These are phyloP conservation scores for Equus quagga DNA, from an alignment of 2,113 vertebrate species.

Conservation along the genomic window DNA sequence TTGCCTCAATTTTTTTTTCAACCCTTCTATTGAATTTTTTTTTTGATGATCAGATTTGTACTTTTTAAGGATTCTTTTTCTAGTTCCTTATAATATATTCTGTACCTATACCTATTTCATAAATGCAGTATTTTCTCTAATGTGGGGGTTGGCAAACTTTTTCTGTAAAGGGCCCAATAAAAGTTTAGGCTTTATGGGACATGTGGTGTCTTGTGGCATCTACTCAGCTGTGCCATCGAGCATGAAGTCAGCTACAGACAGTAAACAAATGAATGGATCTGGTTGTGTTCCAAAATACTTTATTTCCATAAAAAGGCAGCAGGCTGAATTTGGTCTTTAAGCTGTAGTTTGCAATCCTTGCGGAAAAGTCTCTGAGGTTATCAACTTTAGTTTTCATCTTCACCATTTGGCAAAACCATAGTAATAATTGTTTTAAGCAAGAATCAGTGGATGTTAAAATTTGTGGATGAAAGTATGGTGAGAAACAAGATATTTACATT, in stretches of 20 bases:
- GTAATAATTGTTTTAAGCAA: not conserved
- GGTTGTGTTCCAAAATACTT: not conserved
- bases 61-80: not conserved
- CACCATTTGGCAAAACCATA: not conserved
- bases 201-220: rapidly evolving
- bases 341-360: not conserved
- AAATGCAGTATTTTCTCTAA: not conserved
- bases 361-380: not conserved
- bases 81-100: not conserved
- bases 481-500: not conserved
- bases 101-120: not conserved
- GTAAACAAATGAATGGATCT: rapidly evolving
- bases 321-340: not conserved
- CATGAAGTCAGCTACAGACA: not conserved
- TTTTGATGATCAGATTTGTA: not conserved
- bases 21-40: not conserved
- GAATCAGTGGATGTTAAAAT: not conserved
- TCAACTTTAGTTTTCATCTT: not conserved
- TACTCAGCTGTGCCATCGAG: rapidly evolving
- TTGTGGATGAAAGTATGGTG: not conserved
- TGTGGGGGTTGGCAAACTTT: not conserved
- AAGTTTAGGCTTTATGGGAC: not conserved
- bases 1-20: not conserved
- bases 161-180: not conserved
- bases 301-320: not conserved